Evolutionary conservation across 2,888 invertebrate genomes (phyloP), one percentile per base, ranked within the genome.

Genomic region (Choristoneura rosaceana): DNA sequence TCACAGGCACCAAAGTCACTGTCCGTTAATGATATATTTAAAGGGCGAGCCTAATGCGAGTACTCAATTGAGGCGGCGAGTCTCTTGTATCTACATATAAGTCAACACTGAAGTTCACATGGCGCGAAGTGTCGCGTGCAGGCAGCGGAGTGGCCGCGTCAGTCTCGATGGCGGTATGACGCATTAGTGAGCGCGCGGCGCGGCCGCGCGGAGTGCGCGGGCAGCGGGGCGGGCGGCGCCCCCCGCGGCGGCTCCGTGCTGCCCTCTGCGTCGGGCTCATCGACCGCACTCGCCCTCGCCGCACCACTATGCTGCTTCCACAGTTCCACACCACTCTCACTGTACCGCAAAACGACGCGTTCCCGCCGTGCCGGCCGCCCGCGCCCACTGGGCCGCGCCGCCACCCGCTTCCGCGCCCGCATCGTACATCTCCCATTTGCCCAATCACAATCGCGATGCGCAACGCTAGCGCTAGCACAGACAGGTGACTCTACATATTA

Each of bases 161-260:
- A 84, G 82, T 83, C 87, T 83, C 81, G 84, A 79, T 84, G 86
- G 91, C 92, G 87, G 83, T 87, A 89, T 93, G 93, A 93, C 93
- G 93, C 93, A 93, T 93, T 93, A 92, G 92, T 93, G 93, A 93
- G 87, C 93, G 93, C 92, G 92, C 92, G 91, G 90, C 90, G 87
- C 90, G 90, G 87, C 82, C 82, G 83, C 82, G 86, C 88, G 78
- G 85, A 86, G 87, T 90, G 91, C 91, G 92, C 91, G 87, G 85
- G 88, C 88, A 87, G 83, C 79, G 88, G 87, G 86, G 87, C 79
- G 84, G 81, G 70, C 41, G 55, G 86, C 84, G 84, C 88, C 84
- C 87, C 87, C 88, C 87, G 79, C 76, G 75, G 78, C 80, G 80
- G 84, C 88, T 86, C 88, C 83, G 90, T 90, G 91, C 91, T 91